Base-by-base conservation (phyloP, 2,797 vertebrate genomes). In the Helicolenus hilgendorfi region DNA sequence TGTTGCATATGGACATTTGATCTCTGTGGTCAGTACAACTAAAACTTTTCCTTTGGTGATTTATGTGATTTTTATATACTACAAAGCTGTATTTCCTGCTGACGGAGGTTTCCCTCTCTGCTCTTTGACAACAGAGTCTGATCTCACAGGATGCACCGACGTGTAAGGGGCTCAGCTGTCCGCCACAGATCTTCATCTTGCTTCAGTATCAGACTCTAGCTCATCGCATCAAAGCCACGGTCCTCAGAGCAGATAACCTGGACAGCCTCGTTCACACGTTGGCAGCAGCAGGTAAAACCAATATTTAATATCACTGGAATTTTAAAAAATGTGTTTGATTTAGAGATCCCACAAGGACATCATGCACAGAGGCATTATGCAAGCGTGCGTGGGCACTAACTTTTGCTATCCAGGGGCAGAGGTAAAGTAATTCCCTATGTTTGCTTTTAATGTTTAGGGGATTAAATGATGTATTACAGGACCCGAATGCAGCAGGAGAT, bases 361-460 rank as follows among this genome's bases (percentile, higher is more conserved):
- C 20, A 45, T 74, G 29, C 82, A 75, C 41, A 29, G 27, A 78
- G 31, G 35, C 53, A 55, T 93, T 91, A 92, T 73, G 18, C 72
- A 91, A 88, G 22, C 59, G 10, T 27, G 80, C 22, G 14, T 49
- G 49, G 85, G 70, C 79, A 70, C 76, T 85, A 76, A 77, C 77
- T 81, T 93, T 88, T 90, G 72, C 68, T 64, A 92, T 77, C 86
- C 70, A 75, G 89, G 75, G 67, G 70, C 68, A 79, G 78, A 78
- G 93, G 79, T 94, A 92, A 91, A 94, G 73, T 95, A 94, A 97
- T 94, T 94, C 91, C 90, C 95, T 90, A 92, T 96, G 93, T 97
- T 96, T 95, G 95, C 96, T 96, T 96, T 96, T 96, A 95, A 96
- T 97, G 94, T 95, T 94, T 82, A 77, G 72, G 77, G 93, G 97